These are phyloP conservation scores for Labeo rohita DNA, from an alignment of 2,113 vertebrate genomes.

Conservation along the genomic window DNA sequence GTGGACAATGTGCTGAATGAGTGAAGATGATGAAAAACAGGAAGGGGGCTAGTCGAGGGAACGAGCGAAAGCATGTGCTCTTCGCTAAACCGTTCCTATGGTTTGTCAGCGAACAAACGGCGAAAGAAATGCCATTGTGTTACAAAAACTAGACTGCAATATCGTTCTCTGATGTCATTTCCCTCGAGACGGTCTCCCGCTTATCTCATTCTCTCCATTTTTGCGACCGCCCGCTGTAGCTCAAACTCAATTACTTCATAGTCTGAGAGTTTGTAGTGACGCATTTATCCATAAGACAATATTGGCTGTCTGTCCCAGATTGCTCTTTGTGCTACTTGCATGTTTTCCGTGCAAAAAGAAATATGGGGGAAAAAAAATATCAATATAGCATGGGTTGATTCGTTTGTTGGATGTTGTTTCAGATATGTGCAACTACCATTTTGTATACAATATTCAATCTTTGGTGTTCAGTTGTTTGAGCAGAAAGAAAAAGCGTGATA, in stretches of 20 bases:
- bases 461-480: slow-evolving; percentile 56
- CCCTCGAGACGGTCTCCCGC: slow-evolving; percentile 8
- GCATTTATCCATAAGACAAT: slow-evolving; percentile 40
- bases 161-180: slow-evolving; percentile 31
- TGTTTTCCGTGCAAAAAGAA: slow-evolving; percentile 55
- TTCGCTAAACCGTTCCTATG: not conserved
- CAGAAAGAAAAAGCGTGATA: slow-evolving; percentile 50
- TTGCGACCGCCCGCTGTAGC: slow-evolving; percentile 12
- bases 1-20: slow-evolving; percentile 34
- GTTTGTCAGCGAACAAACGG: not conserved
- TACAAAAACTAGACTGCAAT: not conserved
- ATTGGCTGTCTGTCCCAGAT: slow-evolving; percentile 49
- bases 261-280: slow-evolving; percentile 48
- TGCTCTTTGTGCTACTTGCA: slow-evolving; percentile 57
- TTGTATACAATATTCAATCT: slow-evolving; percentile 55
- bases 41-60: not conserved
- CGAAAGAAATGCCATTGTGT: not conserved
- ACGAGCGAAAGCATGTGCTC: not conserved
- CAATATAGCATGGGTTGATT: slow-evolving; percentile 61
- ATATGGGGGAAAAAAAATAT: slow-evolving; percentile 36
- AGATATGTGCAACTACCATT: slow-evolving; percentile 50
- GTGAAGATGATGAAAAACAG: not conserved
- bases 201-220: slow-evolving; percentile 7
- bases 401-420: slow-evolving; percentile 53
- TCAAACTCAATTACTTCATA: slow-evolving; percentile 44